Conservation (phyloP, 2,888 invertebrate species). For the Coremacera marginata region DNA sequence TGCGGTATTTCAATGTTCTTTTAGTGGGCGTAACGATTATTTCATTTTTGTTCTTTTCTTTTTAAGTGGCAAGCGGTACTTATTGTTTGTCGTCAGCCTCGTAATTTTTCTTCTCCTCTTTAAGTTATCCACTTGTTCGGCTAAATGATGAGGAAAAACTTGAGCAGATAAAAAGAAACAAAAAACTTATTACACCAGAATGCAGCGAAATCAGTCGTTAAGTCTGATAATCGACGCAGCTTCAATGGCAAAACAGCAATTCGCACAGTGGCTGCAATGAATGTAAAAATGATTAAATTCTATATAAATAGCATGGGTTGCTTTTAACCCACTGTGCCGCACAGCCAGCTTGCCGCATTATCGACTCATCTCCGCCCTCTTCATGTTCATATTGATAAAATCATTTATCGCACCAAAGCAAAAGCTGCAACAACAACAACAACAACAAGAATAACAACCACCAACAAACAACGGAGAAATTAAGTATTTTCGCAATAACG, state of each 20-base stretch:
- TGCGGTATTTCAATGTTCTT: constrained; percentile 9
- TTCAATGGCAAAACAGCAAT: background rate
- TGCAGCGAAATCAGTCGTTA: background rate
- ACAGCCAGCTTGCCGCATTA: background rate
- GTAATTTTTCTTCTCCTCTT: constrained; percentile 11
- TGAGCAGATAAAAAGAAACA: background rate
- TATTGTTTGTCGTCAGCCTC: constrained; percentile 12
- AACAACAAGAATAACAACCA: background rate
- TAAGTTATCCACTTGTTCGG: background rate
- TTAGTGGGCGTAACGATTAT: constrained; percentile 19
- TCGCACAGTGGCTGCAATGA: background rate
- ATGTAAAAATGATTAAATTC: background rate
- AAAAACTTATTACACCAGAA: constrained; percentile 1
- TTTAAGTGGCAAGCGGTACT: background rate
- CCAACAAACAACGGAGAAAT: background rate
- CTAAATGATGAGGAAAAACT: background rate
- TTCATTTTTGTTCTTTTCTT: background rate
- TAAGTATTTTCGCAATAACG: constrained; percentile 3
- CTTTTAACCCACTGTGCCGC: background rate
- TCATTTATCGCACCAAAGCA: constrained; percentile 22
- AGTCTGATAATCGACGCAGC: background rate
- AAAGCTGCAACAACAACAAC: constrained; percentile 1
- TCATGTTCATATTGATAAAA: constrained; percentile 33
- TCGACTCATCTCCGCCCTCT: constrained; percentile 34
- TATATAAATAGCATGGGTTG: too few species aligned